phyloP scores from a whole-genome alignment of 2,113 vertebrate genomes.

The Toxotes jaculatrix region DNA sequence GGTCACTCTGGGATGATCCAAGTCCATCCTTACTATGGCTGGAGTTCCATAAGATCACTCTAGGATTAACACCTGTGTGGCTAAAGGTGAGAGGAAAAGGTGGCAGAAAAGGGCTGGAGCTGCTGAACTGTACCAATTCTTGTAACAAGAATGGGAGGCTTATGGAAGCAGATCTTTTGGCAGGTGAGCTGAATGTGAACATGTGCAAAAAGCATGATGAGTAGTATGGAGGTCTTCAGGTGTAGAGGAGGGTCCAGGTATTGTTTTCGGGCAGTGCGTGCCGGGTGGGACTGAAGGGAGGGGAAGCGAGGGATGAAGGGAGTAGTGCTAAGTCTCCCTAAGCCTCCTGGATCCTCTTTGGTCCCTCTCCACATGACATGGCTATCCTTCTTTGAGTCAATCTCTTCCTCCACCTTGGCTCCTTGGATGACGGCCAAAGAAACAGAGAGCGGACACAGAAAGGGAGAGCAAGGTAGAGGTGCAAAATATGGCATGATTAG shows the following conservation, averaged over 20 bases:
- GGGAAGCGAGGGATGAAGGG: slow-evolving; percentile 43
- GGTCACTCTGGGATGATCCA: slow-evolving; percentile 70
- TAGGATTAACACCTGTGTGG: slow-evolving; percentile 63
- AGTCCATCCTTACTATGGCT: slow-evolving; percentile 49
- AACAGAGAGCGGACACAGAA: slow-evolving; percentile 44
- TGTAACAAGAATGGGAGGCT: background rate
- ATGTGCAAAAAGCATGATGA: background rate
- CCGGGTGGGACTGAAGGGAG: slow-evolving; percentile 26
- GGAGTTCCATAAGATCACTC: slow-evolving; percentile 64
- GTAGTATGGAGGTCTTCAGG: slow-evolving; percentile 1
- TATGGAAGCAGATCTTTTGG: slow-evolving; percentile 12
- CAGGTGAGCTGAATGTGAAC: background rate
- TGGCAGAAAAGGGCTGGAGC: background rate
- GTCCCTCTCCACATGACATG: slow-evolving; percentile 79
- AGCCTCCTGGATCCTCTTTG: slow-evolving; percentile 83
- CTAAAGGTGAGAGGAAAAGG: slow-evolving; percentile 44
- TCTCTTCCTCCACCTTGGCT: slow-evolving; percentile 78
- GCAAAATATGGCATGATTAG: slow-evolving; percentile 59
- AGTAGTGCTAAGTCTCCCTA: slow-evolving; percentile 78
- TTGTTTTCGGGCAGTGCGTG: slow-evolving; percentile 27
- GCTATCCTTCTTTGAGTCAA: slow-evolving; percentile 77
- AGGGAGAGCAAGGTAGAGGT: slow-evolving; percentile 52
- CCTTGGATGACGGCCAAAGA: slow-evolving; percentile 66
- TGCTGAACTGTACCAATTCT: background rate
- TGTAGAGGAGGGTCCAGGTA: slow-evolving; percentile 27